Base-by-base conservation (phyloP, 2,797 vertebrate species). In the Sebastolobus altivelis region DNA sequence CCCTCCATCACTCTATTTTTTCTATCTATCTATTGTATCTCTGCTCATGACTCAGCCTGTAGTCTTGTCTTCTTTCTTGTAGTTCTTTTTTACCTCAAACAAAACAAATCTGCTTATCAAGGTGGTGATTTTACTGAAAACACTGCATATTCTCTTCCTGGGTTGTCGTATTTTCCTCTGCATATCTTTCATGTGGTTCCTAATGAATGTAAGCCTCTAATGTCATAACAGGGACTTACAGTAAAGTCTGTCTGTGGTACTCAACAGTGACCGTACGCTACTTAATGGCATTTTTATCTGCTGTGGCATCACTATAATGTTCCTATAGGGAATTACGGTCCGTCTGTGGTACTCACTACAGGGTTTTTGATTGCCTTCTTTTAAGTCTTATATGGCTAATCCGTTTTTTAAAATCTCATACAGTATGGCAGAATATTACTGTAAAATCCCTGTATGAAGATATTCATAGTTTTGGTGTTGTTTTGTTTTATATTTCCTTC, bases 241-340 rank as follows among this genome's bases (percentile, higher is more conserved):
- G 27, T 76, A 55, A 65, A 60, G 72, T 72, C 59, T 22, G 61
- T 52, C 14, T 78, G 31, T 61, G 56, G 25, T 54, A 8, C 37
- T 80, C 59, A 76, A 18, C 25, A 58, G 46, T 73, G 73, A 65
- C 58, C 6, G 63, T 54, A 55, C 16, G 27, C 20, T 10, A 33
- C 54, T 71, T 49, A 72, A 77, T 65, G 67, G 33, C 31, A 35
- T 49, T 59, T 72, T 68, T 65, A 83, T 83, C 56, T 49, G 38
- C 65, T 46, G 49, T 68, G 35, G 56, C 49, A 68, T 82, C 43
- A n/a, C 46, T 65, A 7, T 8, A 67, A 75, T 58, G 56, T 25
- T 54, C 29, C 59, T n/a, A 4, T 20, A 52, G 46, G 27, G 74
- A 75, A 60, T 81, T 62, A 59, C 6, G 4, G 25, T 7, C 8